phyloP scores from a whole-genome alignment of 2,797 vertebrate genomes.

The Periophthalmus magnuspinnatus region DNA sequence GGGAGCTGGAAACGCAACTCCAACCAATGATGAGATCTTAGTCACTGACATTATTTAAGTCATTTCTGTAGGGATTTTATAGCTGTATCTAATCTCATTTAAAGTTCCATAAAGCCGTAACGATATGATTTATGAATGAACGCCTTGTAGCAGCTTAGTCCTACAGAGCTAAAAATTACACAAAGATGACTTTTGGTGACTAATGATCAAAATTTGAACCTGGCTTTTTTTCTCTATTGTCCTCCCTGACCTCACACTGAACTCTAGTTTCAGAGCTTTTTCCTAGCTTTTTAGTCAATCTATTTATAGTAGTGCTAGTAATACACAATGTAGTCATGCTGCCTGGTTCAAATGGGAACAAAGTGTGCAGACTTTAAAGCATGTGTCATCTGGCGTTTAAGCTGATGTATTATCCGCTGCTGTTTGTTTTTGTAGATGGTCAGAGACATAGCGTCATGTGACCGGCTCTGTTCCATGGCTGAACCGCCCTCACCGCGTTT shows the following conservation, averaged over 20 bases:
- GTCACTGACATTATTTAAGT: not conserved
- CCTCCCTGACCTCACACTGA: not conserved
- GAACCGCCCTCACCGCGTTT: constrained; percentile 39
- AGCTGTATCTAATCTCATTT: not conserved
- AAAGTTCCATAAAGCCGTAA: not conserved
- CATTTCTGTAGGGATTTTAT: not conserved
- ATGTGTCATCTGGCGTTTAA: constrained; percentile 53
- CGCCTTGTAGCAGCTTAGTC: not conserved
- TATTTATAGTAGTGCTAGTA: constrained; percentile 7
- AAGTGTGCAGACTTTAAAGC: constrained; percentile 35
- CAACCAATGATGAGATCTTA: not conserved
- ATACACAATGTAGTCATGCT: constrained; percentile 18
- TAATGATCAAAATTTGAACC: not conserved
- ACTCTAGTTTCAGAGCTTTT: constrained; percentile 17
- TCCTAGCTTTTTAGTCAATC: not conserved
- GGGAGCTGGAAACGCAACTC: too few relatives aligned
- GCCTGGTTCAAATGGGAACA: constrained; percentile 29
- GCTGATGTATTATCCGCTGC: constrained; percentile 43
- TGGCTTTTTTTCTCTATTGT: not conserved
- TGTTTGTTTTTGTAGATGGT: constrained; percentile 56
- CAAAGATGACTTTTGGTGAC: not conserved
- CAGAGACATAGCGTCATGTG: constrained; percentile 52
- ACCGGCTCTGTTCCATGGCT: constrained; percentile 44
- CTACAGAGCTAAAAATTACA: not conserved
- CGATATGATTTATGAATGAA: not conserved